These are phyloP conservation scores for Pachyramphus minor DNA, from an alignment of 2,113 vertebrate genomes.

Conservation along the genomic window DNA sequence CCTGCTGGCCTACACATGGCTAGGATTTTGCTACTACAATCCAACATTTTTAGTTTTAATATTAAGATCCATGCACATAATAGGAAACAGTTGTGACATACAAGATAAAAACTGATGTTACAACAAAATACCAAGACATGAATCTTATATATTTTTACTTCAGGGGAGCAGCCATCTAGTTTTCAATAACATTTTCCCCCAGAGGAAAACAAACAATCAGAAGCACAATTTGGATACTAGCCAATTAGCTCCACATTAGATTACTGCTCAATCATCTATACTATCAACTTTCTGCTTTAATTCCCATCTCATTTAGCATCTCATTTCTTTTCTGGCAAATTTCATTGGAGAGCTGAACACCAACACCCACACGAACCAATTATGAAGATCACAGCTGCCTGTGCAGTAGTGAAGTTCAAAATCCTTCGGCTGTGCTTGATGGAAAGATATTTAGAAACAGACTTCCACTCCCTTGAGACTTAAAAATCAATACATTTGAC, in stretches of 20 bases:
- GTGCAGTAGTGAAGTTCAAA: neutral
- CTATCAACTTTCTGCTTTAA: conserved; percentile 30
- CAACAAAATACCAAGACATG: neutral
- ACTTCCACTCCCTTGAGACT: neutral
- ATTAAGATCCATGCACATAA: neutral
- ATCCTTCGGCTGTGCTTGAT: neutral
- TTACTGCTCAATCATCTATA: conserved; percentile 44
- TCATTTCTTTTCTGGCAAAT: conserved; percentile 13
- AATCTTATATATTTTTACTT: neutral
- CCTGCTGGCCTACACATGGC: neutral
- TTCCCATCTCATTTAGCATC: conserved; percentile 19
- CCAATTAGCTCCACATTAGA: conserved; percentile 43
- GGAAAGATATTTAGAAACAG: neutral
- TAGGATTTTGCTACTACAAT: neutral
- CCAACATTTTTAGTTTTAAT: neutral
- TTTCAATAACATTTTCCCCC: neutral
- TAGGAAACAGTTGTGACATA: neutral
- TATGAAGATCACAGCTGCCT: conserved; percentile 2
- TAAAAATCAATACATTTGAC: neutral
- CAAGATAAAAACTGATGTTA: neutral
- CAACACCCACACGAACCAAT: conserved; percentile 2
- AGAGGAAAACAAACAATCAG: conserved; percentile 33
- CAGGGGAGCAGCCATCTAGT: neutral
- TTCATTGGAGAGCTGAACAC: conserved; percentile 4
- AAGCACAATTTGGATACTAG: conserved; percentile 29